Evolutionary conservation across 2,797 vertebrate genomes (phyloP).

Genomic region (Arremon aurantiirostris): DNA sequence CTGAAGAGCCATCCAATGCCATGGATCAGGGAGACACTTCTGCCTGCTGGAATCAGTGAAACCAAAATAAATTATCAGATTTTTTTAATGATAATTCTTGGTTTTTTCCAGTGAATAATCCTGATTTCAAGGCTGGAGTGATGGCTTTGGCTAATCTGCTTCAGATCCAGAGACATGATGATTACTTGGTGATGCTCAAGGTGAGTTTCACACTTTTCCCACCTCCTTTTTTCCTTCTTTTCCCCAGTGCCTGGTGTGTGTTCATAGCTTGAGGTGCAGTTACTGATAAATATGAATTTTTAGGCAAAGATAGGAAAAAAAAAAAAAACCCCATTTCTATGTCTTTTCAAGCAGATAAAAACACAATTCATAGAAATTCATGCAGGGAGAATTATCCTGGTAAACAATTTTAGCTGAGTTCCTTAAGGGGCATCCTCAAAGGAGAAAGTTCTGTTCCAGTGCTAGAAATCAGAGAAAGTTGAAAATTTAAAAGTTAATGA

Average conservation of each 20-base stretch:
- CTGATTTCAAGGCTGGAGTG: constrained; percentile 96
- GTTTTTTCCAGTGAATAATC: constrained; percentile 82
- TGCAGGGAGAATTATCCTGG: background rate
- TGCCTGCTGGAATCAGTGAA: background rate
- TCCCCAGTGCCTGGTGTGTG: background rate
- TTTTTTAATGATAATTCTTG: background rate
- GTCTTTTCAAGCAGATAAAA: background rate
- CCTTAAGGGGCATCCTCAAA: background rate
- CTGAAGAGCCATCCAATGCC: background rate
- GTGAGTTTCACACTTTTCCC: constrained; percentile 68
- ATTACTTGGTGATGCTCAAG: constrained; percentile 97
- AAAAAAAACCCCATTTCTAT: background rate
- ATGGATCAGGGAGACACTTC: background rate
- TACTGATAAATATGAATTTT: background rate
- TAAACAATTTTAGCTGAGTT: background rate
- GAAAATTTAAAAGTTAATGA: background rate
- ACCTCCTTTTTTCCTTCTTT: background rate
- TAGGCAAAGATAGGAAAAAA: background rate
- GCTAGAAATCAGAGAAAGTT: background rate
- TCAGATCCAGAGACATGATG: constrained; percentile 93
- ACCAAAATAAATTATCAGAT: rapidly evolving
- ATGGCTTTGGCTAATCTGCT: constrained; percentile 92
- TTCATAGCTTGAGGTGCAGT: background rate
- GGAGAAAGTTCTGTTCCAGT: background rate
- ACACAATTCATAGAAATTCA: background rate